Evolutionary conservation across 2,797 vertebrate species (phyloP).

Genomic region (Sciaenops ocellatus): DNA sequence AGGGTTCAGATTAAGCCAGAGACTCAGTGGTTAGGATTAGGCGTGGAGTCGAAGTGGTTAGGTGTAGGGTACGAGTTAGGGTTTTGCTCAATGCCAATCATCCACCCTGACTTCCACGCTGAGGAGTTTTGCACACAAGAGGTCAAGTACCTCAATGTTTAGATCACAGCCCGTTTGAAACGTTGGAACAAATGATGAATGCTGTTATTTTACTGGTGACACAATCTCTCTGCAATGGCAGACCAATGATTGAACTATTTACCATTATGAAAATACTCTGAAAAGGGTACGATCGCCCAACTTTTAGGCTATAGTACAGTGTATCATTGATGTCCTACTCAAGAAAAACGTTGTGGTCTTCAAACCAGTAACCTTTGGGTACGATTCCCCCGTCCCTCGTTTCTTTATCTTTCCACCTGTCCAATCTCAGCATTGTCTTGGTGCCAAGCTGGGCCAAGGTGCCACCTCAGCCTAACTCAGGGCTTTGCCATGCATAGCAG

Average conservation of each 20-base stretch:
- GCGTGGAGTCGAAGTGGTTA: too few relatives aligned
- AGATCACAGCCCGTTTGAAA: background rate
- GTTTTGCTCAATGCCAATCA: background rate
- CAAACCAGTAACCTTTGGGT: slow-evolving; percentile 17
- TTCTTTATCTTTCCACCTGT: slow-evolving; percentile 48
- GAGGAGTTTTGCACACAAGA: background rate
- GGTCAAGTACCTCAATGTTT: background rate
- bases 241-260: too few relatives aligned
- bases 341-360: slow-evolving; percentile 1
- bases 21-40: too few relatives aligned
- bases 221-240: background rate
- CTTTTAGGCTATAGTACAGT: background rate
- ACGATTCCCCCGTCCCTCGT: background rate
- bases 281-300: background rate
- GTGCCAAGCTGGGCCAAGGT: slow-evolving; percentile 39
- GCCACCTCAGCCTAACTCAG: slow-evolving; percentile 37
- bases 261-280: background rate
- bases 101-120: too few relatives aligned
- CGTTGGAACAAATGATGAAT: background rate
- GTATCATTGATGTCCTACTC: background rate
- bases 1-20: too few relatives aligned
- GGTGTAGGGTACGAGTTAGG: too few relatives aligned
- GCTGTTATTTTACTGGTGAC: too few relatives aligned
- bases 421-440: slow-evolving; percentile 36
- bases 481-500: slow-evolving; percentile 38